These are phyloP conservation scores for Galemys pyrenaicus DNA, from an alignment of 2,113 vertebrate species.

Conservation along the genomic window DNA sequence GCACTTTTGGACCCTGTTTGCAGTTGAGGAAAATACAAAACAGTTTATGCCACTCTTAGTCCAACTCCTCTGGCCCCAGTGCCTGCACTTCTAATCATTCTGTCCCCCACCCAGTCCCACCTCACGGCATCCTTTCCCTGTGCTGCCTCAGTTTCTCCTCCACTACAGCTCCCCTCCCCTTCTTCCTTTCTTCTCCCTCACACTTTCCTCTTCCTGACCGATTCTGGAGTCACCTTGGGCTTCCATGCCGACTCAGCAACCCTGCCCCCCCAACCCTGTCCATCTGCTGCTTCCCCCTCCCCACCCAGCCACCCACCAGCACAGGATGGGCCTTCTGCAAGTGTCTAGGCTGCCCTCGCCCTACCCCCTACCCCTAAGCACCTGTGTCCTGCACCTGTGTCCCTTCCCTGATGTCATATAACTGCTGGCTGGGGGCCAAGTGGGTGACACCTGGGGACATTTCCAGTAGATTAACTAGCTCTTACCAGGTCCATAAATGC, in stretches of 20 bases:
- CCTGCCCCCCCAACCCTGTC: constrained; percentile 23
- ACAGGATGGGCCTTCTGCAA: constrained; percentile 39
- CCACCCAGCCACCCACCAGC: background rate
- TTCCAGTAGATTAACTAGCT: constrained; percentile 46
- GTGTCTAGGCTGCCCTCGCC: constrained; percentile 32
- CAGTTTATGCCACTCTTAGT: background rate
- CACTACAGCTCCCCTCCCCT: background rate
- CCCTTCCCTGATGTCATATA: constrained; percentile 52
- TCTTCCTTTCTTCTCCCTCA: constrained; percentile 23
- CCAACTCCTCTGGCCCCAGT: background rate
- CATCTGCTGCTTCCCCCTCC: constrained; percentile 61
- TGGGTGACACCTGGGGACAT: constrained; percentile 49
- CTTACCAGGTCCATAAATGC: background rate
- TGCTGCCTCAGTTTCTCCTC: background rate
- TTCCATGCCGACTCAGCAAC: constrained; percentile 54
- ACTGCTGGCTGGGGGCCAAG: constrained; percentile 58
- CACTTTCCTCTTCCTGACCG: background rate
- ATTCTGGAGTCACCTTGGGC: constrained; percentile 59
- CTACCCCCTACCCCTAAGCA: constrained; percentile 40
- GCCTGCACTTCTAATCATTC: background rate
- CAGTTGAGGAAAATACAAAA: background rate
- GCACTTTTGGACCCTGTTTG: background rate
- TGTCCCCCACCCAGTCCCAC: background rate
- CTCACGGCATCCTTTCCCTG: background rate
- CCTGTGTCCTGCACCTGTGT: constrained; percentile 75